Evolutionary conservation across 2,797 vertebrate genomes (phyloP), one percentile per base, ranked within the genome.

Genomic region (Syndactyla subalaris): DNA sequence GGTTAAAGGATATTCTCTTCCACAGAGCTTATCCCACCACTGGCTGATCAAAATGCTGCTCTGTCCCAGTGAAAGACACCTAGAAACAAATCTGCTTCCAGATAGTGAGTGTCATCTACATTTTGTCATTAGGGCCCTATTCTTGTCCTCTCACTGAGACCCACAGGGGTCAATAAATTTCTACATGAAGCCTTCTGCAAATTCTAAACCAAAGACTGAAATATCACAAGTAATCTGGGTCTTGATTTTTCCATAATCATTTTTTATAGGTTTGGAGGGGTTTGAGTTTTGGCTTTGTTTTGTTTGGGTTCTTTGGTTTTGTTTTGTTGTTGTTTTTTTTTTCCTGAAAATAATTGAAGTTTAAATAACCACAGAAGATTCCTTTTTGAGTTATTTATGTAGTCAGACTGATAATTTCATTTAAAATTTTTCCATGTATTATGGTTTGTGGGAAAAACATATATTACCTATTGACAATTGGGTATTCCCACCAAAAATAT

Each of bases 141-240:
- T 77, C 23, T 65, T 85, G 10, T 8, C 41, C 16, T 78, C 19
- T 67, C 23, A 79, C 5, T 52, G 13, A 73, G 12, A 70, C 51
- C 32, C 32, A 21, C 32, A 57, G 46, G 13, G 13, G 5, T 48
- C 27, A 76, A 46, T 51, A 72, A 73, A 73, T 62, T 45, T 15
- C 5, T 55, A 1, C 43, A 66, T 63, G 29, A 88, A 77, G 6
- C 12, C 22, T 43, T 3, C n/a, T 45, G 11, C 3, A 85, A 65
- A 90, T 83, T 87, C n/a, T 57, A 18, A 70, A 6, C n/a, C 43
- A 76, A 91, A 84, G 12, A 58, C 20, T 58, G 18, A 81, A 81
- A 39, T 51, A 70, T 34, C 19, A 65, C 5, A 24, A 16, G 14
- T 26, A 38, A 30, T 38, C 16, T 59, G 13, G 2, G 7, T 21